phyloP scores from a whole-genome alignment of 2,113 vertebrate species.

The Anser cygnoides region DNA sequence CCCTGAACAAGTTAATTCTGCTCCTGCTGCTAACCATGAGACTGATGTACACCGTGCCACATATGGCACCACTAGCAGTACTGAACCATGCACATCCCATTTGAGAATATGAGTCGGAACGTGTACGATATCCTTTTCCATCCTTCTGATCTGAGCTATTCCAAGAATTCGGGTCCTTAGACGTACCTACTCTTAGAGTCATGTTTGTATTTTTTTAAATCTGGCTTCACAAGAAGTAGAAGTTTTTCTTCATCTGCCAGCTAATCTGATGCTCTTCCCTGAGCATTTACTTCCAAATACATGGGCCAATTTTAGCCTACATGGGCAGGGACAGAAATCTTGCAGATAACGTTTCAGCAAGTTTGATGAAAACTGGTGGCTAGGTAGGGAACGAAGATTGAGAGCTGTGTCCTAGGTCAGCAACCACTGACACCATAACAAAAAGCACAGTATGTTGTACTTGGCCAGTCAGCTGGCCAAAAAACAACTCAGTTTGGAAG shows the following conservation, averaged over 20 bases:
- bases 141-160: not conserved
- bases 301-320: not conserved
- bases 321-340: not conserved
- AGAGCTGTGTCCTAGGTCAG: not conserved
- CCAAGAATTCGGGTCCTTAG: too few species aligned
- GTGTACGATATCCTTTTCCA: not conserved
- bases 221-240: not conserved
- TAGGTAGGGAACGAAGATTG: fast-evolving
- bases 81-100: fast-evolving
- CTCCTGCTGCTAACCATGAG: not conserved
- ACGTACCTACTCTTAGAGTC: too few species aligned
- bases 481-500: not conserved
- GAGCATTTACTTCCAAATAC: not conserved
- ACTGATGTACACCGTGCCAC: not conserved
- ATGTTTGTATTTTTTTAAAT: too few species aligned
- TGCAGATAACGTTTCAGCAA: not conserved
- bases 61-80: not conserved
- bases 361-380: not conserved
- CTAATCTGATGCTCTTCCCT: not conserved
- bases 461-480: not conserved
- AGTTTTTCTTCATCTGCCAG: not conserved
- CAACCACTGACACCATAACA: not conserved
- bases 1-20: not conserved
- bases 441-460: not conserved
- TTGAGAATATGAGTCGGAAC: not conserved